Base-by-base conservation (phyloP, 2,888 invertebrate species). In the Athripsodes cinereus region DNA sequence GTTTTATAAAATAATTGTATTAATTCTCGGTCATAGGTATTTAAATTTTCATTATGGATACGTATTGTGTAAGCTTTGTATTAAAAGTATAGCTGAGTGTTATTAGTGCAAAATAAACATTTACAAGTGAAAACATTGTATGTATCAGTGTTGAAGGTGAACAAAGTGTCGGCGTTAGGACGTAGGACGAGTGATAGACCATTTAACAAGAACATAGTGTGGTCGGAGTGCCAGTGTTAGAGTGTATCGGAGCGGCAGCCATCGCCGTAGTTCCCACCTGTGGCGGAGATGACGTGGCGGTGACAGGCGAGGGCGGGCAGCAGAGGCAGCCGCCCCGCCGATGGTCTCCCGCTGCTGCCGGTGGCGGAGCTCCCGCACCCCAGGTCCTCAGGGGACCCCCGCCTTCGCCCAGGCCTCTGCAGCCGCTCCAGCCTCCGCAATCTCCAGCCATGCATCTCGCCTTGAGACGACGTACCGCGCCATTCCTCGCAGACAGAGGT, bases 231-330 rank as follows among this genome's bases (percentile, higher is more conserved):
- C 46, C 46, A 22, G 46, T 51, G 48, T 20, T 35, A 66, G 67
- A 48, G 55, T 34, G 35, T 47, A 47, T 2, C 22, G 46, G 52
- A 16, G 47, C 34, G 50, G 50, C 57, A 54, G 53, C 57, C 48
- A 58, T 60, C 60, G 57, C 60, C 52, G 60, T 57, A 51, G 57
- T 50, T 44, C 55, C 60, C 52, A 40, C 47, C 44, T 54, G 58
- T 49, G 60, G 55, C 55, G 62, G 56, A 40, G 62, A 55, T 47
- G 71, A 72, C 70, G 73, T 72, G 69, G 71, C 74, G 74, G 71
- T 74, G 74, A 74, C 72, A 76, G 75, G 72, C 74, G 74, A 72
- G 73, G 74, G 74, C 49, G 53, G 53, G 48, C 55, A 44, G 53
- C 52, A 52, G 59, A 51, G 49, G 55, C 58, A 21, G 58, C 44